Conservation (phyloP, 2,888 invertebrate species). For the Temnothorax unifasciatus region DNA sequence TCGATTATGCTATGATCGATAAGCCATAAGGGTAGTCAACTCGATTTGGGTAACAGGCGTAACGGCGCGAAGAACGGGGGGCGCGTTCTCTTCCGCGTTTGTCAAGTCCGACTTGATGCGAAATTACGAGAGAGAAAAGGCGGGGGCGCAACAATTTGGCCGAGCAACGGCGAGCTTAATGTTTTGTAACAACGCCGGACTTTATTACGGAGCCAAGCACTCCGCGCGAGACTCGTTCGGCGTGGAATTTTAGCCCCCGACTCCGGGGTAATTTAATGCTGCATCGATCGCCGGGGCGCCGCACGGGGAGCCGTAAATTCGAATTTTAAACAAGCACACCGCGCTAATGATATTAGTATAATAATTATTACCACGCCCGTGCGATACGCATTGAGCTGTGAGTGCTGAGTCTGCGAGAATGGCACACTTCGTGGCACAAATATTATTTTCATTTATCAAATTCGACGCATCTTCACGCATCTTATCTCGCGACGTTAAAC, state of each 20-base stretch:
- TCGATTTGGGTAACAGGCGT: neutral
- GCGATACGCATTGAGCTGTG: slow-evolving; percentile 21
- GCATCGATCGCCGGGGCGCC: slow-evolving; percentile 62
- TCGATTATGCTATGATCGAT: slow-evolving; percentile 29
- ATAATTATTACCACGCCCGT: slow-evolving; percentile 64
- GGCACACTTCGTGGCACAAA: slow-evolving; percentile 1
- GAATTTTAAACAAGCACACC: slow-evolving; percentile 66
- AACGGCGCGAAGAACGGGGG: neutral
- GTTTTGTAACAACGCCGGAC: slow-evolving; percentile 51
- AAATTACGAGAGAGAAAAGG: slow-evolving; percentile 35
- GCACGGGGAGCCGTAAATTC: slow-evolving; percentile 55
- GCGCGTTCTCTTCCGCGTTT: neutral
- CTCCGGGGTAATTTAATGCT: slow-evolving; percentile 67
- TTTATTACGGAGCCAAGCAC: slow-evolving; percentile 53
- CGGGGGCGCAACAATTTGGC: slow-evolving; percentile 46
- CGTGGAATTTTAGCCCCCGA: slow-evolving; percentile 58
- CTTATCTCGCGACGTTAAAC: slow-evolving; percentile 5
- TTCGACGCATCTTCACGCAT: neutral
- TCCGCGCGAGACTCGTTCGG: slow-evolving; percentile 55
- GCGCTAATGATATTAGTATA: slow-evolving; percentile 65
- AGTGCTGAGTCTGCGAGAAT: neutral
- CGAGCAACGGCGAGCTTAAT: slow-evolving; percentile 49
- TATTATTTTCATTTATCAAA: slow-evolving; percentile 5
- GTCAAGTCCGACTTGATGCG: slow-evolving; percentile 1
- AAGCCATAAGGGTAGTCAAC: neutral